phyloP scores from a whole-genome alignment of 2,797 vertebrate species.

The Tokudaia muenninki region DNA sequence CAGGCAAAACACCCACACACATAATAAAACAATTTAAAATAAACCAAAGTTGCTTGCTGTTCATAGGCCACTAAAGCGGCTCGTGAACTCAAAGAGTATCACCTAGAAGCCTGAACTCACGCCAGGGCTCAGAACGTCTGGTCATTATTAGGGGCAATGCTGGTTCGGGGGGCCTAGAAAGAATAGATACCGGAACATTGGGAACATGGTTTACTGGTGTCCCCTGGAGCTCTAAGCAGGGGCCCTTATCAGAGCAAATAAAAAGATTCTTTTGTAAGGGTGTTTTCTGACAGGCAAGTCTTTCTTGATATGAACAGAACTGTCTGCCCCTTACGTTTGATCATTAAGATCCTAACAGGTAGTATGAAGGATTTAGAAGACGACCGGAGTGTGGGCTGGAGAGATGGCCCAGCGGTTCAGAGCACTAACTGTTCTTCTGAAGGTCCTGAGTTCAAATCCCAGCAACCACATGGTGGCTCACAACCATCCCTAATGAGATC shows the following conservation, averaged over 20 bases:
- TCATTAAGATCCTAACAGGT: neutral
- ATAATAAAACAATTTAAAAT: neutral
- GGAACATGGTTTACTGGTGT: neutral
- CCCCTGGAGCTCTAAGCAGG: neutral
- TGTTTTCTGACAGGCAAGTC: neutral
- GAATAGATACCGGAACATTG: neutral
- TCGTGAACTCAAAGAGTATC: rapidly evolving
- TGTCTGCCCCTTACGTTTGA: neutral
- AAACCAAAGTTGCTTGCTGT: neutral
- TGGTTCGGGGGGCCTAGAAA: rapidly evolving
- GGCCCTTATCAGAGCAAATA: neutral
- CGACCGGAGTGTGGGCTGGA: too few species aligned
- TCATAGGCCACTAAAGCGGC: neutral
- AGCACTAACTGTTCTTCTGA: too few species aligned
- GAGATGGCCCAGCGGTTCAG: too few species aligned
- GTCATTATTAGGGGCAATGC: neutral
- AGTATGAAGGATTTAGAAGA: neutral
- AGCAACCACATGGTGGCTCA: too few species aligned
- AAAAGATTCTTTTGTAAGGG: neutral
- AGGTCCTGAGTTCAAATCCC: too few species aligned
- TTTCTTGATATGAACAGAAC: rapidly evolving
- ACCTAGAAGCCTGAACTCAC: neutral
- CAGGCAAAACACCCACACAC: neutral
- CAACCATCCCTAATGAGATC: too few species aligned
- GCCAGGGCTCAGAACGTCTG: neutral